Conservation (phyloP, 2,113 vertebrate species). For the Apeltes quadracus region DNA sequence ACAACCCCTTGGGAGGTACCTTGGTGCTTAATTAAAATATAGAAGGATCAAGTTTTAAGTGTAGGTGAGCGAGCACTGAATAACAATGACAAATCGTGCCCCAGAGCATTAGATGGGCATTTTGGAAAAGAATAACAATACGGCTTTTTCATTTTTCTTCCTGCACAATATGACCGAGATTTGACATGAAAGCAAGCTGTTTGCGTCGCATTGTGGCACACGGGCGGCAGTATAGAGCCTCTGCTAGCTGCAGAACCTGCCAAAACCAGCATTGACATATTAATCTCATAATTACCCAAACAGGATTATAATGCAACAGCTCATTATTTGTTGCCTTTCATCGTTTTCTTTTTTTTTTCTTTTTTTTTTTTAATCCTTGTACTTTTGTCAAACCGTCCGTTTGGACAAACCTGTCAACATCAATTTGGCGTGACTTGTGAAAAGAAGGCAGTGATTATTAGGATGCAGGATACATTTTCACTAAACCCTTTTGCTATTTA, state of each 20-base stretch:
- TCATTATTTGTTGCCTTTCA: conserved; percentile 75
- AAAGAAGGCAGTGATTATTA: not conserved
- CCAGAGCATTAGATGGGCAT: conserved; percentile 73
- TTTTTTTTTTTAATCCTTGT: conserved; percentile 20
- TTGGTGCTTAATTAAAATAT: conserved; percentile 86
- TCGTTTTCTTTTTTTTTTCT: conserved; percentile 23
- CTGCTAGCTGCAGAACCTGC: conserved; percentile 62
- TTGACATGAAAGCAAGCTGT: conserved; percentile 58
- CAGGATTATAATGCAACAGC: conserved; percentile 73
- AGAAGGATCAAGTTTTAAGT: conserved; percentile 86
- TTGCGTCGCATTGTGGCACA: conserved; percentile 42
- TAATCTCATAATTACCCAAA: conserved; percentile 77
- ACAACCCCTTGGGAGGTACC: conserved; percentile 79
- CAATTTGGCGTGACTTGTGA: not conserved
- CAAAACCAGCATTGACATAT: conserved; percentile 74
- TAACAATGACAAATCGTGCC: conserved; percentile 84
- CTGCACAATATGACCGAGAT: conserved; percentile 66
- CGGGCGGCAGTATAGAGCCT: conserved; percentile 56
- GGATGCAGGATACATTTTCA: not conserved
- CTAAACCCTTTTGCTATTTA: not conserved
- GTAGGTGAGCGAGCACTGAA: conserved; percentile 81
- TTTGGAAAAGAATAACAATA: conserved; percentile 69
- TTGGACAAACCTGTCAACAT: not conserved
- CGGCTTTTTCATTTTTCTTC: conserved; percentile 58
- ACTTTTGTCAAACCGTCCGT: conserved; percentile 24